Conservation (phyloP, 2,888 invertebrate species). For the Lymantria dispar region DNA sequence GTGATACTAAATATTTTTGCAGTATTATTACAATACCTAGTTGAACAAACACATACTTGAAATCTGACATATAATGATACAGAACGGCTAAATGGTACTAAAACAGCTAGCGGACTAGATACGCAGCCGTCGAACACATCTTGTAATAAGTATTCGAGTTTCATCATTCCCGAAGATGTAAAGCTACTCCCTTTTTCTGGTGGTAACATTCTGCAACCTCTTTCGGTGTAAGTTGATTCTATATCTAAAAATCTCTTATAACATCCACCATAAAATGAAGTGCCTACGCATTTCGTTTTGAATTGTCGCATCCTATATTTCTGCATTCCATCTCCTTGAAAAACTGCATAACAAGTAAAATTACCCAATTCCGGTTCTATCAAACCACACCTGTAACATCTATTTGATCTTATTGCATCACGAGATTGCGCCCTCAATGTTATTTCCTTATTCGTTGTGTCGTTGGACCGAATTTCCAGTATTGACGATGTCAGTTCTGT, state of each 20-base stretch:
- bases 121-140: conserved; percentile 38
- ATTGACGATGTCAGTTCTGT: neutral
- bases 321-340: conserved; percentile 10
- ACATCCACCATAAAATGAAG: conserved; percentile 29
- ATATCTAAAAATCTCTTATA: conserved; percentile 45
- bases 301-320: neutral
- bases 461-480: neutral
- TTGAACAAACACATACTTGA: conserved; percentile 54
- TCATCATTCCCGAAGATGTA: conserved; percentile 30
- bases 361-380: conserved; percentile 14
- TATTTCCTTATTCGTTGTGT: neutral
- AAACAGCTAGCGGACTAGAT: conserved; percentile 44
- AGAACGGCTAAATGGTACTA: conserved; percentile 47
- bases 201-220: conserved; percentile 45
- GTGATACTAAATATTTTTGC: conserved; percentile 1
- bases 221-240: conserved; percentile 37
- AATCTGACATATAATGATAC: conserved; percentile 51
- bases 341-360: conserved; percentile 27
- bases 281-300: conserved; percentile 13
- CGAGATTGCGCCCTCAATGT: neutral
- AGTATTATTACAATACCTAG: conserved; percentile 44
- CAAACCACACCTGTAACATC: conserved; percentile 42
- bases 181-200: conserved; percentile 35
- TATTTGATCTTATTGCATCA: neutral
- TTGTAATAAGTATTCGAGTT: conserved; percentile 36